Evolutionary conservation across 2,888 invertebrate genomes (phyloP), one percentile per base, ranked within the genome.

Genomic region (Aleiodes alternator): DNA sequence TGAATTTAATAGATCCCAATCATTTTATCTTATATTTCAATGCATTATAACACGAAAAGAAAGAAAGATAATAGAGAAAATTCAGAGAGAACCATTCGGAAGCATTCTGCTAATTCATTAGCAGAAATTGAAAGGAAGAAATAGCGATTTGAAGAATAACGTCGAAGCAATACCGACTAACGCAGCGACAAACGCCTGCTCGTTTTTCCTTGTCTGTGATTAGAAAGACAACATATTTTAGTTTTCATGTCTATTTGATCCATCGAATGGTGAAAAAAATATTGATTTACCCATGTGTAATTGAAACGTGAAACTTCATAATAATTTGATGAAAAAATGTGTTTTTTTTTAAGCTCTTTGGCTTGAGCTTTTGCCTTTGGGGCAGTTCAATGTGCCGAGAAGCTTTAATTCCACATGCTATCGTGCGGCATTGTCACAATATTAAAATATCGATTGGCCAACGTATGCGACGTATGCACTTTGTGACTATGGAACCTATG

Each of bases 401-500:
- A 78, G 81, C 82, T 85, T 86, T 84, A 84, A 85, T 83, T 83
- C 82, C 79, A 75, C 79, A 81, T 80, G 80, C 51, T 68, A 14
- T 68, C 31, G 50, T n/a, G 23, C 31, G 68, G n/a, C 51, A 51
- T 61, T 71, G 82, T 83, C 86, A 88, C 87, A 86, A 89, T 89
- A 89, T 89, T 89, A 89, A 89, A 89, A 88, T 89, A 89, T 89
- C 86, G 89, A 89, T 89, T 88, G 85, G 85, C 85, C 84, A 85
- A 87, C 84, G 89, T 88, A 89, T 89, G 88, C 88, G 85, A 85
- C 87, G 89, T 86, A 89, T 89, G 89, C 89, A 89, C 89, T 89
- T 89, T 83, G 77, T 78, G 78, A 14, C 66, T 51, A 16, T 64
- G 50, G 23, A 50, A n/a, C 66, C 29, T 51, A 29, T 51, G 48